A percentile compares a stretch with the other conserved stretches of the same genome.
Conservation (phyloP, 2,888 invertebrate species). For the Kryphioiulus occultus region DNA sequence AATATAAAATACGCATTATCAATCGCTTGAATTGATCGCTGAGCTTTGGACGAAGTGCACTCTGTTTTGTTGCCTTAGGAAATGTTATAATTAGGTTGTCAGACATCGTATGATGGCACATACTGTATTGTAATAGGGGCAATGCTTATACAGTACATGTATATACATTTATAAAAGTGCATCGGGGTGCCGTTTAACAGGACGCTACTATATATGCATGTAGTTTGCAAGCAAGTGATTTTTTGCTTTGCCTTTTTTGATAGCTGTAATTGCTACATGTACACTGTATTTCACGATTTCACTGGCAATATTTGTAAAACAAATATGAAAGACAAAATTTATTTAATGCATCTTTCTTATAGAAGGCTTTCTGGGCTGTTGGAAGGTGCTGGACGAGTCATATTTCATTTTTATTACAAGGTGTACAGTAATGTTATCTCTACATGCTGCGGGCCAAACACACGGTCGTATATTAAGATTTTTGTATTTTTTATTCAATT, state of each 20-base stretch:
- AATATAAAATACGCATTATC: neutral
- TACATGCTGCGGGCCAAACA: neutral
- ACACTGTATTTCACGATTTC: too few species aligned
- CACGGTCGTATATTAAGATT: too few species aligned
- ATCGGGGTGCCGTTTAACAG: neutral
- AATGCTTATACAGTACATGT: too few species aligned
- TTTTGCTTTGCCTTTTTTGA: neutral
- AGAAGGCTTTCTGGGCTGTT: neutral
- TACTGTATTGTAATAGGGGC: neutral
- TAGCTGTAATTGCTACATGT: too few species aligned
- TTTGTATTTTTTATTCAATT: too few species aligned
- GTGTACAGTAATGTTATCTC: too few species aligned
- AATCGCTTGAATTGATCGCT: neutral
- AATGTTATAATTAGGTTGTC: neutral
- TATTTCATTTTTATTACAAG: neutral
- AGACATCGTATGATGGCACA: neutral
- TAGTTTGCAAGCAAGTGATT: neutral
- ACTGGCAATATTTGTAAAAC: too few species aligned
- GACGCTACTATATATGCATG: too few species aligned
- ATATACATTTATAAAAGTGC: neutral
- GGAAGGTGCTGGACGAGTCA: neutral
- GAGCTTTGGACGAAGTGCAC: neutral
- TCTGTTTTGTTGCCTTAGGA: neutral
- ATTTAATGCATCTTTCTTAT: neutral
- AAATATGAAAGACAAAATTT: neutral